Conservation (phyloP, 2,113 vertebrate genomes). For the Hippoglossus stenolepis region DNA sequence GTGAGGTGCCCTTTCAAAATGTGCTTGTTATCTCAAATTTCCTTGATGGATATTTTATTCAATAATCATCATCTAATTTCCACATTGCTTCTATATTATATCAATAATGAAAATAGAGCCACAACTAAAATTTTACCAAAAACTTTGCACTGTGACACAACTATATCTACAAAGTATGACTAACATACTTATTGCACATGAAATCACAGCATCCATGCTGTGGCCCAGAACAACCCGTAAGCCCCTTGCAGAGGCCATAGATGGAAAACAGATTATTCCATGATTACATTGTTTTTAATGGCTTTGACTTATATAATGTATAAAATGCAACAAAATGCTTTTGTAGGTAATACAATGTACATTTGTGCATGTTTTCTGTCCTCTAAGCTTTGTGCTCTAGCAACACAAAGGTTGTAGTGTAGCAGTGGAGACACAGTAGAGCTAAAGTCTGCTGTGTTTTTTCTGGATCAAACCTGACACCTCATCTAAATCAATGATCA, state of each 20-base stretch:
- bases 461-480: not conserved
- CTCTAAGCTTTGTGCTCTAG: not conserved
- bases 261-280: conserved; percentile 43
- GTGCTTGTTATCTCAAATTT: no score
- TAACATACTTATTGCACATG: conserved; percentile 36
- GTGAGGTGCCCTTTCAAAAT: no score
- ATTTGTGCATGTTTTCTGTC: not conserved
- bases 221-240: conserved; percentile 35
- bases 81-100: no score
- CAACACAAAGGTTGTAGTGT: not conserved
- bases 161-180: conserved; percentile 11
- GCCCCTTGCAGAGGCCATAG: conserved; percentile 6
- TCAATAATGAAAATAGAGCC: no score
- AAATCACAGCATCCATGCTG: conserved; percentile 10
- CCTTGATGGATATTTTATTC: no score
- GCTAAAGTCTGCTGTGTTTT: not conserved
- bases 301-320: conserved; percentile 16
- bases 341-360: not conserved
- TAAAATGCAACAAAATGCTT: conserved; percentile 4
- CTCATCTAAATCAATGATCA: not conserved
- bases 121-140: no score
- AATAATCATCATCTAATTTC: no score
- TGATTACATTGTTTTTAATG: conserved; percentile 23
- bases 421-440: no score
- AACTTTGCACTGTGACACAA: no score